A percentile compares a stretch with the other conserved stretches of the same genome.
phyloP scores from a whole-genome alignment of 1,140 invertebrate species.

The Camponotus pennsylvanicus region DNA sequence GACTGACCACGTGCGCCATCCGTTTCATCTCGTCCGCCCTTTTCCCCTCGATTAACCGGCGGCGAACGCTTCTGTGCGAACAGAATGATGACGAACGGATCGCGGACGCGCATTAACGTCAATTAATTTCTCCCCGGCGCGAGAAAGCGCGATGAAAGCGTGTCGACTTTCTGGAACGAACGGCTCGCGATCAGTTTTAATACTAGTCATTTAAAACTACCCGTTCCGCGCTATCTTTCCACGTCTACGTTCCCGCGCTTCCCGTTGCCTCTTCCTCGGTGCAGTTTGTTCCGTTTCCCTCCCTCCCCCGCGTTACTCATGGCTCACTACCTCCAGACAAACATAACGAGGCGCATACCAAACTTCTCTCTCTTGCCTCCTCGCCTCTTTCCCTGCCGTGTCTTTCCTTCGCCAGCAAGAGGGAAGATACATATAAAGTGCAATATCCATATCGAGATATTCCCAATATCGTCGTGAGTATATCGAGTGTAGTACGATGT shows the following conservation, averaged over 20 bases:
- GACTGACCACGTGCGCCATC: slow-evolving; percentile 30
- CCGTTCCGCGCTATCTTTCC: slow-evolving; percentile 15
- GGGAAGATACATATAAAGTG: slow-evolving; percentile 58
- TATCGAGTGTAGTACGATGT: slow-evolving; percentile 59
- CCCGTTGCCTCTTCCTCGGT: slow-evolving; percentile 24
- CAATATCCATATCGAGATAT: slow-evolving; percentile 70
- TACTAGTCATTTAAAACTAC: background rate
- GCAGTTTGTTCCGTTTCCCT: slow-evolving; percentile 40
- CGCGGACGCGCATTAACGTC: slow-evolving; percentile 10
- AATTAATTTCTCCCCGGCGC: slow-evolving; percentile 28
- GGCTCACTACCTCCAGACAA: slow-evolving; percentile 61
- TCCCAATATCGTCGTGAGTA: slow-evolving; percentile 48
- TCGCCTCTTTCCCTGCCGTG: background rate
- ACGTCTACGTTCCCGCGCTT: slow-evolving; percentile 19
- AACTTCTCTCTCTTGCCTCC: background rate
- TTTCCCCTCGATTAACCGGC: background rate
- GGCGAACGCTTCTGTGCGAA: slow-evolving; percentile 40
- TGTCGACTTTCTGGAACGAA: background rate
- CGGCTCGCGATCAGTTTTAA: slow-evolving; percentile 24
- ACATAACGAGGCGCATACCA: slow-evolving; percentile 45
- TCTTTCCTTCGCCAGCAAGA: slow-evolving; percentile 1
- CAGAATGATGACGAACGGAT: slow-evolving; percentile 36
- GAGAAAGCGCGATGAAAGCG: background rate
- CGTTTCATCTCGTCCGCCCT: slow-evolving; percentile 12
- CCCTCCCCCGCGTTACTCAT: slow-evolving; percentile 42